Base-by-base conservation (phyloP, 2,888 invertebrate genomes). In the Apeira syringaria region DNA sequence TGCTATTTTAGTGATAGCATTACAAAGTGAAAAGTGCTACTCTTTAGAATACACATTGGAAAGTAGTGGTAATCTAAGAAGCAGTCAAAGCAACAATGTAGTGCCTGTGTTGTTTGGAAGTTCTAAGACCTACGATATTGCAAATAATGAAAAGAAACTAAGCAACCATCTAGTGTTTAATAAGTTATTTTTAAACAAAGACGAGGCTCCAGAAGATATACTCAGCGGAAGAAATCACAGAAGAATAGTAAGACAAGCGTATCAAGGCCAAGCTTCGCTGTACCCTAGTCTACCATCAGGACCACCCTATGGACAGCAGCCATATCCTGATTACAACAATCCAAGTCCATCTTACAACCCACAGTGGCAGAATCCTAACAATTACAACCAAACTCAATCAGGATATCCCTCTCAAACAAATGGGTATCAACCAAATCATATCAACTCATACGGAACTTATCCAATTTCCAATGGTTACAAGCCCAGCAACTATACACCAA, bases 221-320 rank as follows among this genome's bases (percentile, higher is more conserved):
- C 10, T 15, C 7, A 39, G 31, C 6, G 28, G 27, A 1, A 26
- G 9, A 12, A 46, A 48, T 5, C 57, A 53, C 15, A 59, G 72
- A 25, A 59, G 76, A 33, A 42, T 53, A 2, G 42, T 31, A 11
- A 63, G 79, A 12, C 77, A 78, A 59, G 54, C 57, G 0, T 47
- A 58, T 33, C 40, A 53, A 17, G 64, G 60, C 10, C 61, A 69
- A 47, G 36, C 60, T 9, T 41, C 53, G 1, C 24, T 69, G n/a
- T 73, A 77, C 49, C 74, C 75, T 7, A 55, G 63, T 24, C 34
- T 69, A 26, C 64, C 72, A 1, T 60, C 68, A 9, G 53, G 39
- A 28, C 30, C 66, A 9, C 56, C 66, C 7, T 61, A 68, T 18
- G 63, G 45, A n/a, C 53, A 58, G 40, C 51, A 56, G 35, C 54